Percentiles rank a stretch among this genome's conserved stretches.
Conservation (phyloP, 2,797 vertebrate species). For the Melanotaenia parkinsoni region DNA sequence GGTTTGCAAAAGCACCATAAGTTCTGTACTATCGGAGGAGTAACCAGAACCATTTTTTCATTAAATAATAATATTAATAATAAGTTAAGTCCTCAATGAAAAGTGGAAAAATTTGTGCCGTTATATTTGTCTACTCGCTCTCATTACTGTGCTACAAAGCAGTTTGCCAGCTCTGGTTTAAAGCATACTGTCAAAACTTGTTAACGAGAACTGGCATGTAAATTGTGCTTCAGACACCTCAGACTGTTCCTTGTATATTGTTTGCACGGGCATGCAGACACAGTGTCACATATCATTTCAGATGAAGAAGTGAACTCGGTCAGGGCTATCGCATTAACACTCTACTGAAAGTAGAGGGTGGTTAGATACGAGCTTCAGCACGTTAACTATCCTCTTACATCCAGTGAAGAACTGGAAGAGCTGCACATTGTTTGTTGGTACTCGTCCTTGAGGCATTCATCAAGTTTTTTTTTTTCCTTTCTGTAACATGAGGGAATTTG, state of each 20-base stretch:
- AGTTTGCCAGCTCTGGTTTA: neutral
- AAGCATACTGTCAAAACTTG: neutral
- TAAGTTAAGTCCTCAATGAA: neutral
- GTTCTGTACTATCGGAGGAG: too few relatives aligned
- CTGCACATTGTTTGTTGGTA: slow-evolving; percentile 14
- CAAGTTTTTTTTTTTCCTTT: slow-evolving; percentile 31
- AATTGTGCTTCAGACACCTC: neutral
- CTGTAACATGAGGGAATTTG: slow-evolving; percentile 47
- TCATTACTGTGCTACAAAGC: neutral
- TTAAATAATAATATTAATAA: too few relatives aligned
- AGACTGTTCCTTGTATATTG: neutral
- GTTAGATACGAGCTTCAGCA: slow-evolving; percentile 20
- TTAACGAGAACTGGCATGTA: neutral
- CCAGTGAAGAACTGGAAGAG: slow-evolving; percentile 36
- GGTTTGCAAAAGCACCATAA: too few relatives aligned
- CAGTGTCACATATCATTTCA: slow-evolving; percentile 1
- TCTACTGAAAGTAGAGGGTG: slow-evolving; percentile 34
- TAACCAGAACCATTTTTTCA: too few relatives aligned
- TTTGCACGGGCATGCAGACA: neutral
- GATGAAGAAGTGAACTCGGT: neutral
- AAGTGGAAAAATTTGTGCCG: neutral
- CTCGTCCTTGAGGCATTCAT: slow-evolving; percentile 62
- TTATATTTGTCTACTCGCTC: neutral
- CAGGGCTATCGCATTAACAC: slow-evolving; percentile 18
- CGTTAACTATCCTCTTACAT: slow-evolving; percentile 52